A percentile compares a stretch with the other conserved stretches of the same genome.
These are phyloP conservation scores for Stictonetta naevosa DNA, from an alignment of 2,113 vertebrate species.

Conservation along the genomic window DNA sequence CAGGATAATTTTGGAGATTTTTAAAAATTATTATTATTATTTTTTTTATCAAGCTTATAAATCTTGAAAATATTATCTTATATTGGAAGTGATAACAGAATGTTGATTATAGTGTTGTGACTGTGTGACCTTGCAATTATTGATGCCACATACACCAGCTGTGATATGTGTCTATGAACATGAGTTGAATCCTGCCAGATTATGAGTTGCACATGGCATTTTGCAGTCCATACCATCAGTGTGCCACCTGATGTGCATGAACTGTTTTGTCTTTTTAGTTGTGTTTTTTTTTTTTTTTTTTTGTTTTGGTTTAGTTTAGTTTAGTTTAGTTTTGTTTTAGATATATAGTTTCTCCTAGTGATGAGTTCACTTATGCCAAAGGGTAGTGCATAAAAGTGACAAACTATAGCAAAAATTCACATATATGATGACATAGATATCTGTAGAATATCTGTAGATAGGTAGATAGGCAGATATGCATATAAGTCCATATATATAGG, in stretches of 20 bases:
- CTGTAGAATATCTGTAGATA: neutral
- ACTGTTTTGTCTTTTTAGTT: neutral
- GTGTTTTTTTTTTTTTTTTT: fast-evolving
- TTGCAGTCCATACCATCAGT: neutral
- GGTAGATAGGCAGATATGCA: neutral
- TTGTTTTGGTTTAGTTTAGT: too few species aligned
- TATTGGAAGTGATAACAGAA: conserved; percentile 28
- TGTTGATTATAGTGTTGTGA: neutral
- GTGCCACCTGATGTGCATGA: neutral
- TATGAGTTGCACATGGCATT: neutral
- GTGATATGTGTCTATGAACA: neutral
- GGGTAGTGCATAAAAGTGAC: neutral
- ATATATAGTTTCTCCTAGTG: neutral
- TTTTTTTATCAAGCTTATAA: neutral
- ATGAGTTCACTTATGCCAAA: neutral
- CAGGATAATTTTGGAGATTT: neutral
- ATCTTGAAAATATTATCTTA: neutral
- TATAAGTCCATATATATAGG: neutral
- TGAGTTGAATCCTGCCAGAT: neutral
- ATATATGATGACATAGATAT: neutral
- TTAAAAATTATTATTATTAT: too few species aligned
- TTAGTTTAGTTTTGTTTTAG: neutral
- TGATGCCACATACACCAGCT: neutral
- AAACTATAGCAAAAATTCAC: neutral
- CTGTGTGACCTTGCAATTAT: conserved; percentile 29